A percentile compares a stretch with the other conserved stretches of the same genome.
phyloP scores from a whole-genome alignment of 2,113 vertebrate species.

The Chaetorhynchus papuensis region DNA sequence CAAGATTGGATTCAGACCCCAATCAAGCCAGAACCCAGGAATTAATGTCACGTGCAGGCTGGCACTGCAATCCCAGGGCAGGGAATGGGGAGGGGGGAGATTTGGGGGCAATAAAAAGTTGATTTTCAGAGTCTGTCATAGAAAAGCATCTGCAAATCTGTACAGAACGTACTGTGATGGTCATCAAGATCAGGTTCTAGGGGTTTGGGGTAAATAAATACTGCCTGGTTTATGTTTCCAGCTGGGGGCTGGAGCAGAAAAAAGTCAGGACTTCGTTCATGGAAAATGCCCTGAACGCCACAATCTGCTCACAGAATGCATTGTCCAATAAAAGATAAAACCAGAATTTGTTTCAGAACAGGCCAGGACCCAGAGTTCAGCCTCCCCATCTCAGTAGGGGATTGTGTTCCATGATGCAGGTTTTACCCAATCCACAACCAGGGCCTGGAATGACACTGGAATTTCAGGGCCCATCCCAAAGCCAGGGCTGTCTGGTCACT shows the following conservation, averaged over 20 bases:
- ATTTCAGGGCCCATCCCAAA: neutral
- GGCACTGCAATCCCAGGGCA: neutral
- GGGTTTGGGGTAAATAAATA: conserved; percentile 9
- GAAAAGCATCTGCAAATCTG: conserved; percentile 26
- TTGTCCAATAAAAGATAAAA: neutral
- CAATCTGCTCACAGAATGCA: neutral
- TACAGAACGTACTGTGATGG: neutral
- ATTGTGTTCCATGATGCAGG: neutral
- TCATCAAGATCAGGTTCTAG: conserved; percentile 30
- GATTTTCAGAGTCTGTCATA: neutral
- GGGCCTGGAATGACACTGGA: neutral
- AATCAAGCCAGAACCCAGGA: conserved; percentile 67
- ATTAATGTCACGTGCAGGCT: conserved; percentile 57
- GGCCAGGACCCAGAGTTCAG: neutral
- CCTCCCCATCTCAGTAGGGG: neutral
- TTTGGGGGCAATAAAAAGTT: conserved; percentile 7
- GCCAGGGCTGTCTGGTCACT: neutral
- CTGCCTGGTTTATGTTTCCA: conserved; percentile 24
- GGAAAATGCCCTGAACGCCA: neutral
- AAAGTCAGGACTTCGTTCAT: neutral
- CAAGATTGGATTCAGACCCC: conserved; percentile 68
- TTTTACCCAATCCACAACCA: rapidly evolving
- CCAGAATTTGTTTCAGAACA: neutral
- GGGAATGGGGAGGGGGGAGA: neutral
- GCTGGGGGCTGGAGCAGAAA: neutral